These are phyloP conservation scores for Gallinago nigripennis DNA, from an alignment of 2,797 vertebrate genomes.

Conservation along the genomic window DNA sequence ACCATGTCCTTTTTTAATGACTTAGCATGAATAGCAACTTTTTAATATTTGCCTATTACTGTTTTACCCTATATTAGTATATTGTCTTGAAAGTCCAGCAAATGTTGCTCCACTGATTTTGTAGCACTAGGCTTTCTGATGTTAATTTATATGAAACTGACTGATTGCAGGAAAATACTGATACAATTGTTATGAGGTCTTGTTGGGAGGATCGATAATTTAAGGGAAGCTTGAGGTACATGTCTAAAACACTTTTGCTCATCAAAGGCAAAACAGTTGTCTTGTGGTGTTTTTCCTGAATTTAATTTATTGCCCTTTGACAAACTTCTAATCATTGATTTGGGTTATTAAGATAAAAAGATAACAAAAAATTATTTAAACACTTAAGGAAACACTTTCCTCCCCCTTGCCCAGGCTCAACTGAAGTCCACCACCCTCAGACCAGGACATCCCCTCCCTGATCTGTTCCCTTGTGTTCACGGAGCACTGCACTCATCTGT, in stretches of 20 bases:
- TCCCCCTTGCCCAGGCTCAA: not conserved
- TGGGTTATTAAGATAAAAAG: not conserved
- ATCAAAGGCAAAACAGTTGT: not conserved
- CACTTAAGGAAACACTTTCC: not conserved
- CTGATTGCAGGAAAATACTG: not conserved
- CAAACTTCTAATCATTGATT: not conserved
- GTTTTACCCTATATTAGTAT: not conserved
- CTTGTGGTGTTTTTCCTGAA: not conserved
- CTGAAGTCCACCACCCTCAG: not conserved
- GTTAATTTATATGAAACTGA: not conserved
- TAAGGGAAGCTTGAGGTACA: not conserved
- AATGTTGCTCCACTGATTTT: not conserved
- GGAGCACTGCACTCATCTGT: not conserved
- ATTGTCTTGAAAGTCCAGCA: not conserved
- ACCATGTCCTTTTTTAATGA: constrained; percentile 39
- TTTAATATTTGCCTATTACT: not conserved
- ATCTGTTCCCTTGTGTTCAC: not conserved
- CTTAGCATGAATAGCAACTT: constrained; percentile 42
- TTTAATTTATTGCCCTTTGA: constrained; percentile 11
- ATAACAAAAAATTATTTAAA: not conserved
- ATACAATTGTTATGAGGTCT: not conserved
- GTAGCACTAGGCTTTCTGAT: constrained; percentile 4
- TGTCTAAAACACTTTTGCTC: not conserved
- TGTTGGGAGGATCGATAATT: not conserved
- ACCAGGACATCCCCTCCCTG: not conserved